Evolutionary conservation across 2,797 vertebrate species (phyloP).

Genomic region (Spinus olivaceus): DNA sequence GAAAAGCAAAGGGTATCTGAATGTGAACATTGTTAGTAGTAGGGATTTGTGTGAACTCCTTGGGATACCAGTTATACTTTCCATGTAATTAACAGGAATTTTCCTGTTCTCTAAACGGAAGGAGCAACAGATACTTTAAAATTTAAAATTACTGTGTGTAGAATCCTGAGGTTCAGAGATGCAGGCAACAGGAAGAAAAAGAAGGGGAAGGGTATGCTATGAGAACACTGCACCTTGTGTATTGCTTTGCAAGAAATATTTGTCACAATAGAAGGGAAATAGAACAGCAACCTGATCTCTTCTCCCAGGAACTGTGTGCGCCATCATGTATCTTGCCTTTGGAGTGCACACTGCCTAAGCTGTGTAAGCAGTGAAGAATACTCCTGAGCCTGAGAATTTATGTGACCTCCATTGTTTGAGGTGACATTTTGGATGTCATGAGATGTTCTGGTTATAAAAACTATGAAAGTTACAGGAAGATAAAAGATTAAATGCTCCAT

Average conservation of each 20-base stretch:
- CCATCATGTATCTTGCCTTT: not conserved
- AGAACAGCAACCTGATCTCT: not conserved
- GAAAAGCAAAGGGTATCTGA: not conserved
- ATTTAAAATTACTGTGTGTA: not conserved
- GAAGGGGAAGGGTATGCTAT: not conserved
- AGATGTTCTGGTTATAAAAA: not conserved
- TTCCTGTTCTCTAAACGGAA: not conserved
- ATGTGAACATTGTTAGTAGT: not conserved
- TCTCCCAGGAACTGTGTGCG: not conserved
- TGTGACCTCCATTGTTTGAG: not conserved
- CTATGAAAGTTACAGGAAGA: not conserved
- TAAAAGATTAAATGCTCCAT: not conserved
- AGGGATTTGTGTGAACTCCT: not conserved
- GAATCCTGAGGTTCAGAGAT: not conserved
- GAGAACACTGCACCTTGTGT: rapidly evolving
- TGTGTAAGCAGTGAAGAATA: not conserved
- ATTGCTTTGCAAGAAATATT: not conserved
- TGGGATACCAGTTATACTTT: not conserved
- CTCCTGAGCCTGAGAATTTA: not conserved
- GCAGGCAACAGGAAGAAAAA: not conserved
- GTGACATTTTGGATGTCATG: not conserved
- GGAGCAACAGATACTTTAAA: not conserved
- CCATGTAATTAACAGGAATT: not conserved
- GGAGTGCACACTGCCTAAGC: rapidly evolving
- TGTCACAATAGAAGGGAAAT: not conserved